phyloP scores from a whole-genome alignment of 2,888 invertebrate genomes.

The Phrixothrix hirtus region DNA sequence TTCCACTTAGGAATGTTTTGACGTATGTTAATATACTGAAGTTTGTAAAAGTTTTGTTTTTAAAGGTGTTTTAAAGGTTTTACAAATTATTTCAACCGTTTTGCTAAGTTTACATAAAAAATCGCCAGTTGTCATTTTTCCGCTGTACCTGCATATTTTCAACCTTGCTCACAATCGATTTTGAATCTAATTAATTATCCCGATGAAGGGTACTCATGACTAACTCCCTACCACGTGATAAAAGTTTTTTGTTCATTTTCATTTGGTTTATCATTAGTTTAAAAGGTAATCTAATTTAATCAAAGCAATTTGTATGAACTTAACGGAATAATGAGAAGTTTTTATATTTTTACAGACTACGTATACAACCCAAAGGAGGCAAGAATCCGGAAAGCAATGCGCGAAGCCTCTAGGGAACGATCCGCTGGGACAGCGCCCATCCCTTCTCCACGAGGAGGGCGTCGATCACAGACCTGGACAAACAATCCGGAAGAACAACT shows the following conservation, averaged over 20 bases:
- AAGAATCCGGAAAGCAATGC: constrained; percentile 63
- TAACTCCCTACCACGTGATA: constrained; percentile 22
- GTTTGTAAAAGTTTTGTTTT: too few relatives aligned
- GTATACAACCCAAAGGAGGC: constrained; percentile 69
- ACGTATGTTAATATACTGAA: too few relatives aligned
- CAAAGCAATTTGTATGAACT: too few relatives aligned
- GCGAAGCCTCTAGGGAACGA: constrained; percentile 56
- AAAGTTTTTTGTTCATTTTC: constrained; percentile 5
- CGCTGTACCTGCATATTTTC: constrained; percentile 36
- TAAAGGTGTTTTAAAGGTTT: too few relatives aligned
- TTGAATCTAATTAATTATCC: constrained; percentile 46
- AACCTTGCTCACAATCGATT: constrained; percentile 45
- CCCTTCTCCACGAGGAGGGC: constrained; percentile 62
- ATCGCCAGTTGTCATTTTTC: constrained; percentile 19
- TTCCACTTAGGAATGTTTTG: too few relatives aligned
- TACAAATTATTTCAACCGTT: neutral
- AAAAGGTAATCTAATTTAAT: too few relatives aligned
- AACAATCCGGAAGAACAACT: constrained; percentile 47
- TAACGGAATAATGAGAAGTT: too few relatives aligned
- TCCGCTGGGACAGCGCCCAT: constrained; percentile 59
- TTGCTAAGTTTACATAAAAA: constrained; percentile 1
- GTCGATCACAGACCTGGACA: constrained; percentile 50
- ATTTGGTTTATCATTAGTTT: constrained; percentile 5
- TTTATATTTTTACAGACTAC: constrained; percentile 58
- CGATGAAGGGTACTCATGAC: constrained; percentile 27